A percentile compares a stretch with the other conserved stretches of the same genome.
Evolutionary conservation across 2,113 vertebrate species (phyloP).

Genomic region (Seriola quinqueradiata): DNA sequence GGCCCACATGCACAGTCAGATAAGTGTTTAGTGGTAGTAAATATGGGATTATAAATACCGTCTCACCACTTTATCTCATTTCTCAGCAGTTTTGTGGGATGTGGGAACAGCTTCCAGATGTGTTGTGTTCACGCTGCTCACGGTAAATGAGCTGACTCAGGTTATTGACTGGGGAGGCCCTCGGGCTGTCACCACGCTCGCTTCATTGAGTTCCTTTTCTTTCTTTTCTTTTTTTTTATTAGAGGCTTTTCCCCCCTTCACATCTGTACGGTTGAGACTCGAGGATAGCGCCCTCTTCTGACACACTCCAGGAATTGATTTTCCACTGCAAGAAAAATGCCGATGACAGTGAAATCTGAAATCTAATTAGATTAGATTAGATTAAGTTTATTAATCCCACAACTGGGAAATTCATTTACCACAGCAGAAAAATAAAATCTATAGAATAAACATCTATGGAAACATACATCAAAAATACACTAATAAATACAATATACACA

Average conservation of each 20-base stretch:
- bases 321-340: background rate
- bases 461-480: too few species aligned
- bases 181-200: constrained; percentile 38
- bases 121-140: constrained; percentile 39
- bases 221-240: background rate
- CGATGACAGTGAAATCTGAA: background rate
- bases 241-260: constrained; percentile 25
- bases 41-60: constrained; percentile 75
- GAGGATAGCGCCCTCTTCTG: constrained; percentile 50
- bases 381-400: too few species aligned
- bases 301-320: background rate
- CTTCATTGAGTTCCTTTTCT: background rate
- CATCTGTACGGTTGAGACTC: background rate
- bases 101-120: constrained; percentile 78
- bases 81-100: constrained; percentile 75
- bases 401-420: too few species aligned
- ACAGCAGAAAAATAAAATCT: too few species aligned
- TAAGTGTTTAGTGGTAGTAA: constrained; percentile 73
- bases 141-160: constrained; percentile 77
- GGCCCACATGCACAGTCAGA: constrained; percentile 72
- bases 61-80: constrained; percentile 72
- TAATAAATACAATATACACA: too few species aligned
- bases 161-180: constrained; percentile 64
- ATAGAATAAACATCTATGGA: too few species aligned
- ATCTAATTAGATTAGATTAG: too few species aligned